Conservation (phyloP, 2,888 invertebrate genomes). For the Callosobruchus maculatus region DNA sequence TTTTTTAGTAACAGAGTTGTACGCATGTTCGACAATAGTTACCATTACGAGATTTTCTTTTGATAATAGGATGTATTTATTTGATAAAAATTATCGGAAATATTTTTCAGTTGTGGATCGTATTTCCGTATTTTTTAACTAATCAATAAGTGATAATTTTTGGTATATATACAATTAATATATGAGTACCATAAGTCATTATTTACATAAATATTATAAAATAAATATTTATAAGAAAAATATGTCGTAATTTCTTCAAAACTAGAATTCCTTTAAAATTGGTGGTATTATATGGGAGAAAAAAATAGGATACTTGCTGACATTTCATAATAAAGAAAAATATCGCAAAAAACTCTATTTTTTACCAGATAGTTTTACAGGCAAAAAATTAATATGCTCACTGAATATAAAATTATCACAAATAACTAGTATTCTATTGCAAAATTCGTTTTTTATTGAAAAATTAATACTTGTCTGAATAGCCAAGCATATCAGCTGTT, state of each 20-base stretch:
- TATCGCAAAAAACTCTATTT: no score
- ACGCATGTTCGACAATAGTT: slow-evolving; percentile 36
- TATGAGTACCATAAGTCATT: slow-evolving; percentile 30
- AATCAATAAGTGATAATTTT: slow-evolving; percentile 33
- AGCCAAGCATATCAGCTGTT: no score
- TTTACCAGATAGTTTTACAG: no score
- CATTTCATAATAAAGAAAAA: no score
- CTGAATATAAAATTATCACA: no score
- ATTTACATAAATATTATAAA: slow-evolving; percentile 30
- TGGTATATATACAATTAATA: slow-evolving; percentile 33
- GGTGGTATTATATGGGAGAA: no score
- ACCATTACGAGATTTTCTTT: slow-evolving; percentile 27
- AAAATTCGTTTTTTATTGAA: no score
- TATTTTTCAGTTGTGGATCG: slow-evolving; percentile 12
- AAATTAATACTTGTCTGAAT: no score
- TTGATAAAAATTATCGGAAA: slow-evolving; percentile 13
- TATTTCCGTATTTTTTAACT: slow-evolving; percentile 25
- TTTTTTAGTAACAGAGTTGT: slow-evolving; percentile 11
- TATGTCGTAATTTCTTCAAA: not conserved
- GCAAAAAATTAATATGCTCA: no score
- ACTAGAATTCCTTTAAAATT: slow-evolving; percentile 7
- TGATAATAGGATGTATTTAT: slow-evolving; percentile 12
- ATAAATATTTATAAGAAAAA: slow-evolving; percentile 26
- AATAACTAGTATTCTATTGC: no score
- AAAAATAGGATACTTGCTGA: no score